A percentile compares a stretch with the other conserved stretches of the same genome.
Evolutionary conservation across 2,113 vertebrate species (phyloP).

Genomic region (Eolophus roseicapilla): DNA sequence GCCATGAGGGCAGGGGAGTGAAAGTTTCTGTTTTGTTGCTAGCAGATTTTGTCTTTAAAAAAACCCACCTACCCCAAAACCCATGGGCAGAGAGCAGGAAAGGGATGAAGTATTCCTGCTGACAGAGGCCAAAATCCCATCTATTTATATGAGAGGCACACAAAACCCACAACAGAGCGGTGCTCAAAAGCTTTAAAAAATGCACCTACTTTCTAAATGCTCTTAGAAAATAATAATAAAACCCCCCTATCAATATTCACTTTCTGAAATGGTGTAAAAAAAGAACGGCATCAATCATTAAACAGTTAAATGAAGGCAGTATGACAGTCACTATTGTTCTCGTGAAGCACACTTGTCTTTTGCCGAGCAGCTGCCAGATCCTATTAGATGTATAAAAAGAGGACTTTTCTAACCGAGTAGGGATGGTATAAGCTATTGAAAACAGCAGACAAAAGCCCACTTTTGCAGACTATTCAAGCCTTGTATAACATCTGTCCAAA

Average conservation of each 20-base stretch:
- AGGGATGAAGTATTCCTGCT: constrained; percentile 32
- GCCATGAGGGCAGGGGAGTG: neutral
- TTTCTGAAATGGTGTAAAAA: constrained; percentile 29
- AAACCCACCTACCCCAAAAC: neutral
- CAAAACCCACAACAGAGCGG: constrained; percentile 19
- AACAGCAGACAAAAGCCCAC: constrained; percentile 64
- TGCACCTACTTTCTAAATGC: constrained; percentile 49
- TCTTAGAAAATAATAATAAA: constrained; percentile 52
- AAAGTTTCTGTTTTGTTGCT: constrained; percentile 17
- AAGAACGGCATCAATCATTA: constrained; percentile 62
- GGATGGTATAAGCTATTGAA: constrained; percentile 60
- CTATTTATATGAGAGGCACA: constrained; percentile 49
- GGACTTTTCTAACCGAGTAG: constrained; percentile 53
- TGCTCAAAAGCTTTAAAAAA: constrained; percentile 51
- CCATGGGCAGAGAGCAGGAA: neutral
- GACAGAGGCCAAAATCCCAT: constrained; percentile 44
- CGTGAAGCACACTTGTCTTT: constrained; percentile 58
- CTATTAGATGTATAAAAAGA: constrained; percentile 63
- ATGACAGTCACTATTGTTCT: constrained; percentile 67
- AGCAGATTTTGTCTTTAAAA: neutral
- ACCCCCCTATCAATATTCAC: constrained; percentile 16
- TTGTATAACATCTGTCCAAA: constrained; percentile 71
- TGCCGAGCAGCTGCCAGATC: constrained; percentile 72
- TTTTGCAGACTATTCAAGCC: constrained; percentile 56
- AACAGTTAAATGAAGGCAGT: constrained; percentile 62